Evolutionary conservation across 1,140 invertebrate genomes (phyloP), one percentile per base, ranked within the genome.

Genomic region (Tetramorium alpestre): DNA sequence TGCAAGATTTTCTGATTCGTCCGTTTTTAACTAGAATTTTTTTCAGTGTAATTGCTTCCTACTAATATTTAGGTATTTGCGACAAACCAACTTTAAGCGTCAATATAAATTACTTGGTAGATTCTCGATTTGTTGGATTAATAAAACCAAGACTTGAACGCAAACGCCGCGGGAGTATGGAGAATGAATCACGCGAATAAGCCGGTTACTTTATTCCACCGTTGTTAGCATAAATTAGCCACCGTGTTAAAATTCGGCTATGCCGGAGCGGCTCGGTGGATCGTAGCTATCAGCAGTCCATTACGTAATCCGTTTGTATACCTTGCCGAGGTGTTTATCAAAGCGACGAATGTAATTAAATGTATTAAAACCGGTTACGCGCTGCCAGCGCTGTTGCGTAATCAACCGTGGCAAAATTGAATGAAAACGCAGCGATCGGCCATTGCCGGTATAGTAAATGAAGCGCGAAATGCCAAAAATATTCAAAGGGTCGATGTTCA

Each of bases 271-370:
- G 4, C 28, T 28, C 44, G 51, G 28, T 65, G 49, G 58, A 69
- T 89, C 72, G 75, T 13, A 64, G 84, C 87, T 75, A 86, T 89
- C 88, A 81, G 51, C 84, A 76, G 70, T 89, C 62, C 85, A 90
- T 90, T 89, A 90, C 76, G 76, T 82, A 89, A 89, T 89, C 62
- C 62, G 87, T 86, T 85, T 86, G 73, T 86, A 85, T 81, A 64
- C 70, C 70, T 89, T 81, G 67, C 58, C 76, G 51, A 86, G 75
- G 87, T 88, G 87, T 89, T 89, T 88, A 80, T 89, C 88, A 88
- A 75, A 86, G 82, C 70, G 51, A 65, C 41, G 47, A 86, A 81
- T 81, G 60, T 89, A 89, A 89, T 89, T 89, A 88, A 89, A 88
- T 86, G 87, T 88, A 88, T 89, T 86, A 64, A 89, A 87, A 86